A percentile compares a stretch with the other conserved stretches of the same genome.
phyloP scores from a whole-genome alignment of 1,140 invertebrate species.

The Berghia stephanieae region DNA sequence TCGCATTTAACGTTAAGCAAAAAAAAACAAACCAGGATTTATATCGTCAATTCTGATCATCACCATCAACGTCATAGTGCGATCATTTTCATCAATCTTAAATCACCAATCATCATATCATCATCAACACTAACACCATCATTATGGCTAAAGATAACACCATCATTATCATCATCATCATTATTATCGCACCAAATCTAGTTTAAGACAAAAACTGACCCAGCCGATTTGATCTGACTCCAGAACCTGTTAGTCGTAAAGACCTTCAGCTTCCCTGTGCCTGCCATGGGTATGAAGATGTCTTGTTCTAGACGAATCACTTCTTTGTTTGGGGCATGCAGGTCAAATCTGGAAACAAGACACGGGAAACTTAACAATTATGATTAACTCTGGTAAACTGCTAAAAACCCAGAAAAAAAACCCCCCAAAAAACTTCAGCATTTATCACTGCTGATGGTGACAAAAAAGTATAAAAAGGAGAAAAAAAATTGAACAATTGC shows the following conservation, averaged over 20 bases:
- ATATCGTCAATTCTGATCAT: too few species aligned
- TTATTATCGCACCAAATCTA: too few species aligned
- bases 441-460: not conserved
- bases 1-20: too few species aligned
- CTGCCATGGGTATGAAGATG: conserved; percentile 79
- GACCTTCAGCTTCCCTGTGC: conserved; percentile 81
- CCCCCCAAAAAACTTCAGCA: not conserved
- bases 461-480: conserved; percentile 1
- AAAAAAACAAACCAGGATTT: too few species aligned
- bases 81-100: too few species aligned
- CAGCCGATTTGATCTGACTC: conserved; percentile 99
- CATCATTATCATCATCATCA: too few species aligned
- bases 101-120: too few species aligned
- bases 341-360: conserved; percentile 50
- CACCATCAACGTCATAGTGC: too few species aligned
- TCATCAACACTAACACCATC: too few species aligned
- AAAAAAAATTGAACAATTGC: not conserved
- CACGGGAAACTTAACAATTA: not conserved
- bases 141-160: too few species aligned
- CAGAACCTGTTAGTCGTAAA: conserved; percentile 85
- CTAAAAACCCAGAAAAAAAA: not conserved
- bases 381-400: not conserved
- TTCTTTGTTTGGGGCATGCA: conserved; percentile 55
- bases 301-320: conserved; percentile 85
- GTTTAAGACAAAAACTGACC: conserved; percentile 67